Evolutionary conservation across 2,797 vertebrate genomes (phyloP).

Genomic region (Neoniphon sammara): DNA sequence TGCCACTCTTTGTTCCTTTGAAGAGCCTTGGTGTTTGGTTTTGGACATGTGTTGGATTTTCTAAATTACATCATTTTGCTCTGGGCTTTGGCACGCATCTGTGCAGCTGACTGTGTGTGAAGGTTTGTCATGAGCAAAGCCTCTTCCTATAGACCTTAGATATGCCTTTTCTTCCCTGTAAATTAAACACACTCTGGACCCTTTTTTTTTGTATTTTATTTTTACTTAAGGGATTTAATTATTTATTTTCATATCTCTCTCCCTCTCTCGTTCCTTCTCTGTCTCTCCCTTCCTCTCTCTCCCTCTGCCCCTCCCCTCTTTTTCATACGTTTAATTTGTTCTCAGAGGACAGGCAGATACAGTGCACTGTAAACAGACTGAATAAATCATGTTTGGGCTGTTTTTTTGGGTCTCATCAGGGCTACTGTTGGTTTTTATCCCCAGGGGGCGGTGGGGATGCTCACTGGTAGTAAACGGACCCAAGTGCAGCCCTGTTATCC

Average conservation of each 20-base stretch:
- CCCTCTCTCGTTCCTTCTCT: no score
- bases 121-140: slow-evolving; percentile 34
- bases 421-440: slow-evolving; percentile 71
- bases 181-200: slow-evolving; percentile 20
- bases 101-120: neutral
- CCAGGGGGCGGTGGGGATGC: slow-evolving; percentile 65
- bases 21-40: slow-evolving; percentile 8
- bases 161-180: neutral
- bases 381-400: slow-evolving; percentile 80
- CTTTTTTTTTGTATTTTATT: slow-evolving; percentile 42
- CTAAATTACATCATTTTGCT: slow-evolving; percentile 13
- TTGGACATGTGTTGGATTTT: slow-evolving; percentile 19
- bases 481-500: slow-evolving; percentile 72
- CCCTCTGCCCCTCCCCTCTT: slow-evolving; percentile 47
- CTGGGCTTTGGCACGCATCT: slow-evolving; percentile 13
- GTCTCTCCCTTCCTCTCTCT: slow-evolving; percentile 32
- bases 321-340: slow-evolving; percentile 82
- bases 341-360: slow-evolving; percentile 78
- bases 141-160: slow-evolving; percentile 19
- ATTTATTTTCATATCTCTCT: slow-evolving; percentile 52
- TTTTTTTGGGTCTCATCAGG: slow-evolving; percentile 45
- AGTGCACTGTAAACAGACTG: slow-evolving; percentile 81
- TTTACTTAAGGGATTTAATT: slow-evolving; percentile 47
- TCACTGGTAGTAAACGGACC: slow-evolving; percentile 75
- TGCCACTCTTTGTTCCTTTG: slow-evolving; percentile 2